A percentile compares a stretch with the other conserved stretches of the same genome.
Conservation (phyloP, 2,888 invertebrate species). For the Pilophorus perplexus region DNA sequence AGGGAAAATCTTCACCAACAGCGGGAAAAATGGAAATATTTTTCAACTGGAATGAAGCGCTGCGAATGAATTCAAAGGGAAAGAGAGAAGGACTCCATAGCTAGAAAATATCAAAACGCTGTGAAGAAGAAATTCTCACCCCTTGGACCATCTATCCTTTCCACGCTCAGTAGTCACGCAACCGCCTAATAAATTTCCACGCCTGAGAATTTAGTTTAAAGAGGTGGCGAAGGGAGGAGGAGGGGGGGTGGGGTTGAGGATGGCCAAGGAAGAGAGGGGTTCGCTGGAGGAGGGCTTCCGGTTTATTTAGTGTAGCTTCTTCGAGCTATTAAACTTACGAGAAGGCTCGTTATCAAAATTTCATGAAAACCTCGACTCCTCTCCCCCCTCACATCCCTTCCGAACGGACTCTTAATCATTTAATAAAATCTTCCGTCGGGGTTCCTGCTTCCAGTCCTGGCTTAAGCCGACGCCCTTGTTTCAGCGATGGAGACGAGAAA, state of each 20-base stretch:
- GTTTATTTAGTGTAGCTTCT: constrained; percentile 33
- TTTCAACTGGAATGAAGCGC: no score
- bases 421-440: constrained; percentile 29
- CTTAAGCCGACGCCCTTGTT: not conserved
- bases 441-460: not conserved
- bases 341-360: constrained; percentile 32
- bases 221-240: not conserved
- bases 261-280: not conserved
- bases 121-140: constrained; percentile 30
- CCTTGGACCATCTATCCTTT: not conserved
- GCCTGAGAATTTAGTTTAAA: constrained; percentile 29
- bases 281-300: constrained; percentile 15
- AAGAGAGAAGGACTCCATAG: not conserved
- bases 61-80: no score
- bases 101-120: constrained; percentile 29
- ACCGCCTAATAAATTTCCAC: constrained; percentile 35
- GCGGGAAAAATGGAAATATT: no score
- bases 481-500: no score
- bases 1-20: no score
- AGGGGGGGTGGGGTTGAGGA: not conserved
- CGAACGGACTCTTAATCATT: constrained; percentile 23
- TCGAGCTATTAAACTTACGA: constrained; percentile 32
- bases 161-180: constrained; percentile 23
- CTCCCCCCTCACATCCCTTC: not conserved
- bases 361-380: constrained; percentile 19